Evolutionary conservation across 2,797 vertebrate genomes (phyloP).

Genomic region (Cuniculus paca): DNA sequence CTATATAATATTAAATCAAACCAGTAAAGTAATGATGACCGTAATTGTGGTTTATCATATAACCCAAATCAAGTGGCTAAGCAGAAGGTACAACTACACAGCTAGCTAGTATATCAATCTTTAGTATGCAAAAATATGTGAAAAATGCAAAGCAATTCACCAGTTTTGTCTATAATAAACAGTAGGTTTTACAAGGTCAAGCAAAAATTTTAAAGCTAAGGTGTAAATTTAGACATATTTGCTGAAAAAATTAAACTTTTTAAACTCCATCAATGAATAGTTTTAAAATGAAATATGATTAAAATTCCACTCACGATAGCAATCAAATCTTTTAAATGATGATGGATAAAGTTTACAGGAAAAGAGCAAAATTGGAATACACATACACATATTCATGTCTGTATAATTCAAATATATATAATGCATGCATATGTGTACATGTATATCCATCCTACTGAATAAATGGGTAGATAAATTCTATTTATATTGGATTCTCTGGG

Average conservation of each 20-base stretch:
- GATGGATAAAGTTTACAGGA: background rate
- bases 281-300: conserved; percentile 26
- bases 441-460: background rate
- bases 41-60: background rate
- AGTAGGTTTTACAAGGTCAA: background rate
- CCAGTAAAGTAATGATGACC: background rate
- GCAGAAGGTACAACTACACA: background rate
- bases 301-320: conserved; percentile 26
- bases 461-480: background rate
- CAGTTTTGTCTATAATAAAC: background rate
- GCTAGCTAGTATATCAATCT: background rate
- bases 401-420: background rate
- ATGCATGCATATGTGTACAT: background rate
- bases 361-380: background rate
- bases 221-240: background rate
- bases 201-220: background rate
- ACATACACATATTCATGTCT: background rate
- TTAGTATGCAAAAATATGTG: background rate
- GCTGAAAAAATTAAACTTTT: background rate
- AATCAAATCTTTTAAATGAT: background rate
- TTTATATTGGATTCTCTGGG: background rate
- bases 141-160: background rate
- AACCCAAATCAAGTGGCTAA: background rate
- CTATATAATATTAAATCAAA: background rate
- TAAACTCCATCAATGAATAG: background rate